Percentiles rank a stretch among this genome's conserved stretches.
Evolutionary conservation across 2,797 vertebrate species (phyloP).

Genomic region (Halcyon smyrnensis): DNA sequence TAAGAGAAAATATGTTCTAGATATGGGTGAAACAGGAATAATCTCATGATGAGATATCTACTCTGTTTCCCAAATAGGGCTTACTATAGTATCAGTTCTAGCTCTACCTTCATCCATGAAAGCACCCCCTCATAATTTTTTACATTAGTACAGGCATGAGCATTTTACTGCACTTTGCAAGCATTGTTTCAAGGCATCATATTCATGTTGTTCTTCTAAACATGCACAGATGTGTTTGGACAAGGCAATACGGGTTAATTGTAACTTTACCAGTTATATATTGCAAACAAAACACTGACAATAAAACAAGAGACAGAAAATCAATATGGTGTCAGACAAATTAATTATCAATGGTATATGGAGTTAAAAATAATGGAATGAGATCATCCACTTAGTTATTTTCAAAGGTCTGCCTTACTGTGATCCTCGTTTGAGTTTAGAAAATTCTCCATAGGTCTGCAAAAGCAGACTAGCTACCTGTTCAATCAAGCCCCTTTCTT

Average conservation of each 20-base stretch:
- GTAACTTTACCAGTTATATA: slow-evolving; percentile 63
- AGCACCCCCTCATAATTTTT: background rate
- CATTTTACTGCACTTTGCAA: background rate
- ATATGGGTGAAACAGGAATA: background rate
- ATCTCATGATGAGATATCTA: background rate
- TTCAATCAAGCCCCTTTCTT: background rate
- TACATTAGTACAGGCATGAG: background rate
- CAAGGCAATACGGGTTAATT: slow-evolving; percentile 39
- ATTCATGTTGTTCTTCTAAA: background rate
- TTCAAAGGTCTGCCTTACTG: slow-evolving; percentile 19
- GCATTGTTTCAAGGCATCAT: background rate
- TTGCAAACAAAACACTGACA: slow-evolving; percentile 62
- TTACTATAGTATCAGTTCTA: background rate
- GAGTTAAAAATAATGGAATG: slow-evolving; percentile 66
- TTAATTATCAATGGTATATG: slow-evolving; percentile 59
- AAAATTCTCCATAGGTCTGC: slow-evolving; percentile 8
- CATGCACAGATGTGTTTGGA: background rate
- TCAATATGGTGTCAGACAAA: slow-evolving; percentile 72
- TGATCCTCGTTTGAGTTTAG: background rate
- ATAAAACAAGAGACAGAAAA: slow-evolving; percentile 62
- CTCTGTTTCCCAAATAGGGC: background rate
- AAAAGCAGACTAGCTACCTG: slow-evolving; percentile 4
- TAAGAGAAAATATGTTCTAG: background rate
- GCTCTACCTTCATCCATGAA: background rate
- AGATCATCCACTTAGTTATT: slow-evolving; percentile 59